Percentiles rank a stretch among this genome's conserved stretches.
These are phyloP conservation scores for Rhagonycha lutea DNA, from an alignment of 2,888 invertebrate species.

Conservation along the genomic window DNA sequence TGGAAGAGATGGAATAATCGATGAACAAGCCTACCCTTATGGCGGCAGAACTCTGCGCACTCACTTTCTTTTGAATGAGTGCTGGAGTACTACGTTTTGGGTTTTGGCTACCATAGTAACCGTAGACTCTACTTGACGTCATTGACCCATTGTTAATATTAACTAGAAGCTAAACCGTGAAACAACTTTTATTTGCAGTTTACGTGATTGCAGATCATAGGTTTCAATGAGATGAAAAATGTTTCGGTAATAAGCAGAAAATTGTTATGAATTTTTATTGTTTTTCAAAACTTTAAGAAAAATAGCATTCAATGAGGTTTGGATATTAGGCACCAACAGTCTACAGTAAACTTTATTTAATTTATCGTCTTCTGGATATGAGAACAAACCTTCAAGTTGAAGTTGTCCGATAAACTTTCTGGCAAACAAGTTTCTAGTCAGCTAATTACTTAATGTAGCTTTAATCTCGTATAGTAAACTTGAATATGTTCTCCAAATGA, in stretches of 20 bases:
- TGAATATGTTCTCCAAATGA: not conserved
- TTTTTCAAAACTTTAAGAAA: not conserved
- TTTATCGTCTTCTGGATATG: not conserved
- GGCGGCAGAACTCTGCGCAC: slow-evolving; percentile 29
- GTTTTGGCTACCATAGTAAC: slow-evolving; percentile 31
- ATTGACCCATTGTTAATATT: slow-evolving; percentile 32
- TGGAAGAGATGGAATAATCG: slow-evolving; percentile 24
- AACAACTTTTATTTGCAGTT: slow-evolving; percentile 17
- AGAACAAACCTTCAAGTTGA: not conserved
- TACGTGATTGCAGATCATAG: not conserved
- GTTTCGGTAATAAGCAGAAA: not conserved
- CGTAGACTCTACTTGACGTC: slow-evolving; percentile 26
- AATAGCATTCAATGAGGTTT: not conserved
- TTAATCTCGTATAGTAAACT: not conserved
- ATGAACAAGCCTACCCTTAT: slow-evolving; percentile 23
- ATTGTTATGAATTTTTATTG: not conserved
- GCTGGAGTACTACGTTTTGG: slow-evolving; percentile 33
- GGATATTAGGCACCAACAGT: not conserved
- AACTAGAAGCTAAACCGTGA: slow-evolving; percentile 17
- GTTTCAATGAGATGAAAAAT: not conserved
- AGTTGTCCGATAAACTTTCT: not conserved
- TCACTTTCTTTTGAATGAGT: slow-evolving; percentile 34
- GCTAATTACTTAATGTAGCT: not conserved
- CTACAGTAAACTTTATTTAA: not conserved
- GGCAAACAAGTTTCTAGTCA: not conserved